Base-by-base conservation (phyloP, 2,888 invertebrate species). In the Drosophila setosimentum region DNA sequence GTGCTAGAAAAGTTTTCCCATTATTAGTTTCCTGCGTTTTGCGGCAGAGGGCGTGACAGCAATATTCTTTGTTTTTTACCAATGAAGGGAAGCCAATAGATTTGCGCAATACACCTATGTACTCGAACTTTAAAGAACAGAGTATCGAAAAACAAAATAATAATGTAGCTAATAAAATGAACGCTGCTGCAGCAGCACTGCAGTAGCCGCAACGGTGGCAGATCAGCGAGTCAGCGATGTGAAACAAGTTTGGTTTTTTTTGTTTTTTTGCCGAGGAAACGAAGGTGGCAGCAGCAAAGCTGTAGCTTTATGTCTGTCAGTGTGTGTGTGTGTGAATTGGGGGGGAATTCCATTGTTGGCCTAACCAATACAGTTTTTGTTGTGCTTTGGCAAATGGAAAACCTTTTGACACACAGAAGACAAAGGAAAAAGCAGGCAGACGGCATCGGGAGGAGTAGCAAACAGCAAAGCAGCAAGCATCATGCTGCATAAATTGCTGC, bases 401-500 rank as follows among this genome's bases (percentile, higher is more conserved):
- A 87, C 84, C 88, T 85, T 89, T 85, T 84, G 85, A 85, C 86
- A 83, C 83, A 80, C 73, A 78, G 29, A 42, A 57, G 69, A 78
- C 80, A 84, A 83, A 80, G 87, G 87, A 87, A 89, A 88, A 82
- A 27, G 54, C 24, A 58, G 67, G 64, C 35, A 51, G 55, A 45
- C 59, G 69, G 49, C 64, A 75, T 48, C 62, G 29, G 37, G 32
- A 65, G 77, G 60, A 66, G 42, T 49, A 60, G 33, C 45, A 69
- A 83, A 68, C 85, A 78, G 73, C 68, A 63, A 40, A 60, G 45
- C 59, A 59, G 33, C 45, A 69, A 82, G 69, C 85, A 78, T 80
- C 73, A 74, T 70, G 87, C 81, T 89, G 87, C 86, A 87, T 87
- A 90, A 89, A 90, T 87, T 76, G 89, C 77, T 71, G 72, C 74